Conservation (phyloP, 2,797 vertebrate genomes). For the Ceryle rudis region DNA sequence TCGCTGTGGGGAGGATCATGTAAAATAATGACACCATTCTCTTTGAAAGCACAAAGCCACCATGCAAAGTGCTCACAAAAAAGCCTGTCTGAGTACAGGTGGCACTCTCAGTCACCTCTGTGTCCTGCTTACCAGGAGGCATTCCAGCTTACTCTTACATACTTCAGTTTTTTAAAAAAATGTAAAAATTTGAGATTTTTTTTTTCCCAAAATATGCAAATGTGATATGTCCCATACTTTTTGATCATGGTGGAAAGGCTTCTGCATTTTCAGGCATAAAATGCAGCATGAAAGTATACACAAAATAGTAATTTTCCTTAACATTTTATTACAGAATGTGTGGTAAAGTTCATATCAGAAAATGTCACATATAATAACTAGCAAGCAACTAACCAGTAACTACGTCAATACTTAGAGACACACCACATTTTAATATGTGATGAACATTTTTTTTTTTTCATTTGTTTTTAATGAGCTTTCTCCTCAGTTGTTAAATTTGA, state of each 20-base stretch:
- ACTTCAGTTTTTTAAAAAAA: neutral
- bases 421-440: neutral
- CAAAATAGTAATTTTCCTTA: neutral
- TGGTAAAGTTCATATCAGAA: neutral
- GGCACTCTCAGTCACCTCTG: neutral
- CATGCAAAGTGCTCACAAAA: neutral
- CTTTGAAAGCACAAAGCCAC: neutral
- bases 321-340: neutral
- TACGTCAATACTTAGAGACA: neutral
- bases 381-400: neutral
- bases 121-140: neutral
- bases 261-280: neutral
- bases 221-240: neutral
- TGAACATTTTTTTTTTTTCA: neutral
- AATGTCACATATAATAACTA: neutral
- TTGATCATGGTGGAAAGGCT: neutral
- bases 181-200: rapidly evolving
- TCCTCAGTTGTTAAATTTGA: neutral
- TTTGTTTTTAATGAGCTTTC: neutral
- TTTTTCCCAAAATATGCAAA: neutral
- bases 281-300: neutral
- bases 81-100: neutral
- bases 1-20: neutral
- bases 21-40: neutral
- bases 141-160: neutral